Evolutionary conservation across 2,113 vertebrate species (phyloP), one percentile per base, ranked within the genome.

Genomic region (Tamias sibiricus): DNA sequence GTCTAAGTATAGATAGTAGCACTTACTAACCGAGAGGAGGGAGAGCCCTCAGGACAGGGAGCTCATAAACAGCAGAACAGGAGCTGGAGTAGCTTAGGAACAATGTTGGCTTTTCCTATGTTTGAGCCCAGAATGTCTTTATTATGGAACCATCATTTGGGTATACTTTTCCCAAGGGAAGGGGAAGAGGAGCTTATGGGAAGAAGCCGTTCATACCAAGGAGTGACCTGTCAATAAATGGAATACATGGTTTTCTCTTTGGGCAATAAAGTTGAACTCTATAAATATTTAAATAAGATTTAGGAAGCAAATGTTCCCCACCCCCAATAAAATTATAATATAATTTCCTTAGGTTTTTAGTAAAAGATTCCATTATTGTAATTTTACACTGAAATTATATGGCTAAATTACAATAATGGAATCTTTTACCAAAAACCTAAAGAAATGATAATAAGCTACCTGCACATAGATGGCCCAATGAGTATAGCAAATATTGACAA

Each of bases 351-450:
- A 47, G 42, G 30, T 89, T 94, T 91, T 64, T 89, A 93, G 42
- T 81, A 86, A 86, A 96, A 95, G 1, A 88, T 68, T 69, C 47
- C 35, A 83, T 91, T 93, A 90, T 8, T 94, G 6, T 72, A 90
- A 93, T 95, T 93, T 94, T 87, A 40, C 62, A 75, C 2, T 88
- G 49, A 87, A 85, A 94, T 84, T 86, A 72, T 59, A 77, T 94
- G 44, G 66, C 59, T 88, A 54, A 93, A 82, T 83, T 49, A 49
- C 13, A 49, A 49, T 49, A 49, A 49, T 49, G 47, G 47, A 49
- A 49, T 49, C 47, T 49, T 5, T 49, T 49, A 49, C 12, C 13
- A 49, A 49, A 49, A 49, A 49, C 47, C 47, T 49, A 49, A 49
- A 49, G 47, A 49, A 49, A 49, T 49, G 47, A 49, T 49, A 35